Percentiles rank a stretch among this genome's conserved stretches.
These are phyloP conservation scores for Tangachromis dhanisi DNA, from an alignment of 2,113 vertebrate genomes.

Conservation along the genomic window DNA sequence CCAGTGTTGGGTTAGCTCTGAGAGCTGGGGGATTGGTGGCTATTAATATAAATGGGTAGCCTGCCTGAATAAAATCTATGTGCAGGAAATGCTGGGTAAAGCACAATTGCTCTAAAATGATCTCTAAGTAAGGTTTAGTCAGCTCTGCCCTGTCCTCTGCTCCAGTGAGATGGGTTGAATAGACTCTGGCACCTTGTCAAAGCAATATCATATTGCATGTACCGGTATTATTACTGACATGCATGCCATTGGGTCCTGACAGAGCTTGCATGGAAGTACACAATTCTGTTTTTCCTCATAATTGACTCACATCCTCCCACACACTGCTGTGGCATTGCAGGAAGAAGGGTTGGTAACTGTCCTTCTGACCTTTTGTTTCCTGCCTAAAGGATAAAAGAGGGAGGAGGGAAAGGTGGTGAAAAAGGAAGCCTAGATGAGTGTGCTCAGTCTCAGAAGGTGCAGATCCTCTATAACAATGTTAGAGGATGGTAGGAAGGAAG, in stretches of 20 bases:
- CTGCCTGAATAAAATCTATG: background rate
- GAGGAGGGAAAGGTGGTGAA: background rate
- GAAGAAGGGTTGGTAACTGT: slow-evolving; percentile 47
- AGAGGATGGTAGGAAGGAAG: slow-evolving; percentile 24
- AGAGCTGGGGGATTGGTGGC: background rate
- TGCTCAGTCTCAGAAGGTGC: background rate
- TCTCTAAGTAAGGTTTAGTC: background rate
- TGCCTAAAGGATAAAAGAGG: slow-evolving; percentile 5
- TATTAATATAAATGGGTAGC: background rate
- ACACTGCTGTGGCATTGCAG: slow-evolving; percentile 42
- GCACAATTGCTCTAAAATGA: background rate
- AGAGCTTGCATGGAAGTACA: background rate
- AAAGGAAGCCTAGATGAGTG: background rate
- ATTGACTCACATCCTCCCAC: slow-evolving; percentile 9
- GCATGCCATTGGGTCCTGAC: background rate
- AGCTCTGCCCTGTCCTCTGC: background rate
- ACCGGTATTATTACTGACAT: background rate
- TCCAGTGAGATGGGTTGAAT: background rate
- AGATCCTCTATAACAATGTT: slow-evolving; percentile 10
- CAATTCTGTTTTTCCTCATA: background rate
- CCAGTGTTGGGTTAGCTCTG: background rate
- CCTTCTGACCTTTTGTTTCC: slow-evolving; percentile 48
- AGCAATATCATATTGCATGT: slow-evolving; percentile 1
- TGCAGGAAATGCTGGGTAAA: background rate
- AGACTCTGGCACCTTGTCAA: background rate